Conservation (phyloP, 2,888 invertebrate genomes). For the Ormyrus nitidulus region DNA sequence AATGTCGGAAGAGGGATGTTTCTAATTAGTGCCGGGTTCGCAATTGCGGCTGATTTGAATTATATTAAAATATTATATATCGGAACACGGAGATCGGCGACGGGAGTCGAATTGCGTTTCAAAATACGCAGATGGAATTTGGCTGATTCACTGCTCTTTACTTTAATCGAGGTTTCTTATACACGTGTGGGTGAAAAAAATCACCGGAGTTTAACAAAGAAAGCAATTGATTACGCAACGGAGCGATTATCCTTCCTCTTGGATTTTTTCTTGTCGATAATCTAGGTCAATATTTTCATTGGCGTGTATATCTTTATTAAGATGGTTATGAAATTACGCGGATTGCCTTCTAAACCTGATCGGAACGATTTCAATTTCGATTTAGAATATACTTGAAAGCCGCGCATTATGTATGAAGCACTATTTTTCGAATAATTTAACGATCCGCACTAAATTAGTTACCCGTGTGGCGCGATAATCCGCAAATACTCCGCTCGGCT, state of each 20-base stretch:
- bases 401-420: too few relatives aligned
- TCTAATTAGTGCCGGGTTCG: too few relatives aligned
- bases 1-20: too few relatives aligned
- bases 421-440: too few relatives aligned
- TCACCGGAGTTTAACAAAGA: constrained; percentile 33
- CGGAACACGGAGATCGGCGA: background rate
- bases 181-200: constrained; percentile 16
- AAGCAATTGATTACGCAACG: constrained; percentile 26
- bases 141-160: constrained; percentile 25
- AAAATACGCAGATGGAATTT: constrained; percentile 26
- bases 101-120: constrained; percentile 6
- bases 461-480: too few relatives aligned
- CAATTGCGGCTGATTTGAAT: too few relatives aligned
- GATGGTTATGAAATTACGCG: background rate
- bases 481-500: too few relatives aligned
- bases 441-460: too few relatives aligned
- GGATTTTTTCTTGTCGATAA: constrained; percentile 1
- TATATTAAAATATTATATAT: constrained; percentile 10
- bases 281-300: constrained; percentile 23
- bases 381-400: too few relatives aligned
- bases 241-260: background rate
- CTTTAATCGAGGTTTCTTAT: background rate
- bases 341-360: too few relatives aligned
- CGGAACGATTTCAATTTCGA: too few relatives aligned
- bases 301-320: background rate